A percentile compares a stretch with the other conserved stretches of the same genome.
These are phyloP conservation scores for Papilio polytes DNA, from an alignment of 1,140 invertebrate species.

Conservation along the genomic window DNA sequence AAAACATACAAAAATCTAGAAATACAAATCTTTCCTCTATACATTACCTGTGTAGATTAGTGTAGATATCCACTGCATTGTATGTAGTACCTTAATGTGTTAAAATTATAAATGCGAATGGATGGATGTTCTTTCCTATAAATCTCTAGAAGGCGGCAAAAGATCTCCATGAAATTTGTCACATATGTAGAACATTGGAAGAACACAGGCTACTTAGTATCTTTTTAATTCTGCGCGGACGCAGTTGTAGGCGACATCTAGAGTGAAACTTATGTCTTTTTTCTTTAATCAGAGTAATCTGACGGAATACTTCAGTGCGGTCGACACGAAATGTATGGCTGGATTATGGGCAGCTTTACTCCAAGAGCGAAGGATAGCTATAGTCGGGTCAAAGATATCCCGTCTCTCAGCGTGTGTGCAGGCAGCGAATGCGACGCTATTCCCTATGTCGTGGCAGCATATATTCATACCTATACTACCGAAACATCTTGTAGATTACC, in stretches of 20 bases:
- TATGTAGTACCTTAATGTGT: too few relatives aligned
- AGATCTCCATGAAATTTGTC: too few relatives aligned
- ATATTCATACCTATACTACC: constrained; percentile 98
- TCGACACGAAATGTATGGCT: constrained; percentile 96
- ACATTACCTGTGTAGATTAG: too few relatives aligned
- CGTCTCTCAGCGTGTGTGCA: constrained; percentile 96
- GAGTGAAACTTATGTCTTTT: constrained; percentile 44
- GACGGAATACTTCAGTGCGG: constrained; percentile 97
- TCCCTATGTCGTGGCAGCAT: constrained; percentile 99
- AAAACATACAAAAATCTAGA: too few relatives aligned
- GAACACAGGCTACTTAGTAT: too few relatives aligned
- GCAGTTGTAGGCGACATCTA: background rate
- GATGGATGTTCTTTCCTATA: too few relatives aligned
- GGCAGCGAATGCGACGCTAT: constrained; percentile 95
- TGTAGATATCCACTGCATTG: too few relatives aligned
- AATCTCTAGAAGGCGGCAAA: too few relatives aligned
- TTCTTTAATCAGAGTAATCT: constrained; percentile 92
- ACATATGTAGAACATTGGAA: too few relatives aligned
- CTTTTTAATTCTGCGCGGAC: too few relatives aligned
- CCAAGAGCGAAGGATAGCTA: constrained; percentile 95
- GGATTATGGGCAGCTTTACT: constrained; percentile 97
- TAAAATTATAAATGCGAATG: too few relatives aligned
- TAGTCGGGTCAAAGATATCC: constrained; percentile 94
- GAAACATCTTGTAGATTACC: constrained; percentile 93
- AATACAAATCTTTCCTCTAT: too few relatives aligned